Evolutionary conservation across 2,113 vertebrate genomes (phyloP), one percentile per base, ranked within the genome.

Genomic region (Hippocampus mohnikei): DNA sequence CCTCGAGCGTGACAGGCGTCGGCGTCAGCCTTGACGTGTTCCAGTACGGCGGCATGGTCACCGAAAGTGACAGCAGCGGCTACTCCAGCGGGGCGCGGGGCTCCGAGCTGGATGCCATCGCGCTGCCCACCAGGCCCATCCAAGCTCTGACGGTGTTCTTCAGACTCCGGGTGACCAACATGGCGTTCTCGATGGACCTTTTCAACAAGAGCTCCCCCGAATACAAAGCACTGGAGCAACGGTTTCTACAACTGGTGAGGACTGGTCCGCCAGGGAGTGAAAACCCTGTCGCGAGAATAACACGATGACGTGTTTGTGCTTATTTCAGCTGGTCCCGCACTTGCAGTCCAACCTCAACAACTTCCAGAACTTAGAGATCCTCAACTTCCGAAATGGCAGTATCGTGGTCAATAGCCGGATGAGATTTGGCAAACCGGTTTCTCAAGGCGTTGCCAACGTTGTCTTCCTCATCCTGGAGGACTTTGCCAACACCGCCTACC

Each of bases 321-420:
- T 44, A 2, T 65, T 42, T 10, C 83, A 99, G 97, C 90, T 99
- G 83, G 94, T 97, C 52, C 97, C 97, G 6, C 95, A 96, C 84
- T 93, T 98, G 29, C 94, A 98, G 87, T 96, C 96, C 81, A 98
- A 98, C 80, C 91, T 99, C 56, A 95, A 93, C 0, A 95, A 95
- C 74, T 98, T 98, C 81, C 92, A 96, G 89, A 94, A 96, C 77
- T 89, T 98, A 72, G 95, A 98, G 91, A 98, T 98, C 81, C 87
- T 99, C 29, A 99, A 97, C 90, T 98, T 99, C 92, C 92, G 95
- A 84, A 98, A 98, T 21, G 97, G 97, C 80, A 99, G 97, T 83
- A 94, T 99, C 3, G 95, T 98, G 81, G 95, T 99, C 65, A 99
- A 99, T 82, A 98, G 96, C 78, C 88, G 95, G 67, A 94, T 99